Evolutionary conservation across 2,888 invertebrate genomes (phyloP).

Genomic region (Zygothrica quintamaculata): DNA sequence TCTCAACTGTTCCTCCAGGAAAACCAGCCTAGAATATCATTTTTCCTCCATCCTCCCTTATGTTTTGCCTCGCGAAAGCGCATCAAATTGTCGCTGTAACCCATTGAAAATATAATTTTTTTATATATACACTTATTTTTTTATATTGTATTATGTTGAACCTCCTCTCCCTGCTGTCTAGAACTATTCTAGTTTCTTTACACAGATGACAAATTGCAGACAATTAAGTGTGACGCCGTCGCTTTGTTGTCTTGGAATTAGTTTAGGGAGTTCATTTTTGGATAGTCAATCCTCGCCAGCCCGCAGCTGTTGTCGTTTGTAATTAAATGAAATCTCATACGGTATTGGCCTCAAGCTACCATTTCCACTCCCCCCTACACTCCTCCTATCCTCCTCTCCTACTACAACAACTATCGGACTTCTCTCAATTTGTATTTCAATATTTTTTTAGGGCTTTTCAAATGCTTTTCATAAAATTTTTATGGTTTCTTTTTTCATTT

Average conservation of each 20-base stretch:
- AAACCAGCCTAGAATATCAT: too few species aligned
- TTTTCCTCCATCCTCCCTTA: too few species aligned
- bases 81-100: too few species aligned
- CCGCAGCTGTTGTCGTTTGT: slow-evolving; percentile 58
- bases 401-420: too few species aligned
- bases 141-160: slow-evolving; percentile 21
- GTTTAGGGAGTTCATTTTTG: slow-evolving; percentile 22
- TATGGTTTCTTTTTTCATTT: slow-evolving; percentile 35
- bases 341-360: slow-evolving; percentile 4
- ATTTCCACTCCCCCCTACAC: not conserved
- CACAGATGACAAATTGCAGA: slow-evolving; percentile 57
- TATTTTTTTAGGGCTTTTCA: slow-evolving; percentile 51
- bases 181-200: slow-evolving; percentile 10
- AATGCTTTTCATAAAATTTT: slow-evolving; percentile 37
- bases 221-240: slow-evolving; percentile 58
- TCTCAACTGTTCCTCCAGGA: too few species aligned
- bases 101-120: too few species aligned
- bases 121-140: slow-evolving; percentile 2
- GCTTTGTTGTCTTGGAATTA: slow-evolving; percentile 43
- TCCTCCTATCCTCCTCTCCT: not conserved
- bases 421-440: not conserved
- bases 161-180: slow-evolving; percentile 9
- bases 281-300: slow-evolving; percentile 16
- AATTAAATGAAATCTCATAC: slow-evolving; percentile 59
- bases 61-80: too few species aligned